Evolutionary conservation across 92 coral and sea anemone species (phyloP).

Genomic region (Phenganax subtilis): DNA sequence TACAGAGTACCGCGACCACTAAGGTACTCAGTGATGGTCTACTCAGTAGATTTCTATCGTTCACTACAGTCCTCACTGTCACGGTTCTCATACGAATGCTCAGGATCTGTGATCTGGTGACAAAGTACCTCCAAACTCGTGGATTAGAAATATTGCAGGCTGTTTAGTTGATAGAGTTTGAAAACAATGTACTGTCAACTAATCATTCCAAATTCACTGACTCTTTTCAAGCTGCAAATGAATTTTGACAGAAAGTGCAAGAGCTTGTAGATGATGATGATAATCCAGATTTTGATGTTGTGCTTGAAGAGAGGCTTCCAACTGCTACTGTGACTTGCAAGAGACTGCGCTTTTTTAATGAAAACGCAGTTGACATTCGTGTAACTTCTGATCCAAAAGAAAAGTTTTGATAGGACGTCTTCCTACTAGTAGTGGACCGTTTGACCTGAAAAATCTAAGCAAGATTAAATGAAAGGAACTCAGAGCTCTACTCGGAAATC

Average conservation of each 20-base stretch:
- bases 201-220: background rate
- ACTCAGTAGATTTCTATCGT: no score
- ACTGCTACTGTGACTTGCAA: background rate
- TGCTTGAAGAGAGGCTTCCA: constrained; percentile 14
- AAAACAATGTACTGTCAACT: constrained; percentile 16
- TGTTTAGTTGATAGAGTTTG: constrained; percentile 17
- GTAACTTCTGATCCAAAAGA: constrained; percentile 17
- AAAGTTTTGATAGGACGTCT: constrained; percentile 19
- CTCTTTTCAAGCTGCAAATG: constrained; percentile 10
- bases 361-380: background rate
- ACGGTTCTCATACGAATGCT: background rate
- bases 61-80: no score
- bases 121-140: background rate
- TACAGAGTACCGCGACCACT: no score
- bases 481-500: constrained; percentile 10
- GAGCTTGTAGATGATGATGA: no score
- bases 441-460: constrained; percentile 1
- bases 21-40: no score
- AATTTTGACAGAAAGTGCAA: background rate
- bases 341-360: background rate
- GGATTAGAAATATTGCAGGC: background rate
- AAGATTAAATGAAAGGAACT: constrained; percentile 6
- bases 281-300: background rate
- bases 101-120: background rate
- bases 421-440: constrained; percentile 2